A percentile compares a stretch with the other conserved stretches of the same genome.
Conservation (phyloP, 2,797 vertebrate species). For the Botia almorhae region DNA sequence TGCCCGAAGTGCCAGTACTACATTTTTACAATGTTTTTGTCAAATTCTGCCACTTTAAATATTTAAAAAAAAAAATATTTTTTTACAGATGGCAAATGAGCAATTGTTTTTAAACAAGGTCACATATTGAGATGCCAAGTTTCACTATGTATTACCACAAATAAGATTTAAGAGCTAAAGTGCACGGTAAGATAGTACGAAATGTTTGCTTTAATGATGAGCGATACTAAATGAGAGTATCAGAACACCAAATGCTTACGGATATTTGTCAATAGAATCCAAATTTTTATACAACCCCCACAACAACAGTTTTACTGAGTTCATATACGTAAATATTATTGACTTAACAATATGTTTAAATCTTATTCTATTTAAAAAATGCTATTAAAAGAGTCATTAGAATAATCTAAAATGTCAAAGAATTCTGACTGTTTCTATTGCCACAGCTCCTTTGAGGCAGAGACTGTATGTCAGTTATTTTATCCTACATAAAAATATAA, state of each 20-base stretch:
- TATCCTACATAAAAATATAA: background rate
- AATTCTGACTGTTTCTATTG: background rate
- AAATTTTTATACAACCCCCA: background rate
- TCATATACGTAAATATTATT: background rate
- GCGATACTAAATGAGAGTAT: background rate
- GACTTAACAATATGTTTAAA: conserved; percentile 11
- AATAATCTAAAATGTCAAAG: background rate
- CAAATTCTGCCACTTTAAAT: no score
- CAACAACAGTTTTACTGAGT: background rate
- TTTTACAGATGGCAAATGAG: no score
- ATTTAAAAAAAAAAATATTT: no score
- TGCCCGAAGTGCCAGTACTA: no score
- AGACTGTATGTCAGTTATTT: background rate
- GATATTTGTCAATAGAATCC: background rate
- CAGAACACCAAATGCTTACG: no score
- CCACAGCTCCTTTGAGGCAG: conserved; percentile 5
- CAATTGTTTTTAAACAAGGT: no score
- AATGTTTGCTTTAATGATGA: no score
- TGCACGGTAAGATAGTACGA: no score
- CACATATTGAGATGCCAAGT: no score
- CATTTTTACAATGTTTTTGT: no score
- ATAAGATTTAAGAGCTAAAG: no score
- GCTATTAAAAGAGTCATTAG: background rate
- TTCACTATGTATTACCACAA: no score
- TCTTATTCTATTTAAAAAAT: conserved; percentile 3